Conservation (phyloP, 92 coral and sea anemone genomes). For the Umimayanthus chanpuru region DNA sequence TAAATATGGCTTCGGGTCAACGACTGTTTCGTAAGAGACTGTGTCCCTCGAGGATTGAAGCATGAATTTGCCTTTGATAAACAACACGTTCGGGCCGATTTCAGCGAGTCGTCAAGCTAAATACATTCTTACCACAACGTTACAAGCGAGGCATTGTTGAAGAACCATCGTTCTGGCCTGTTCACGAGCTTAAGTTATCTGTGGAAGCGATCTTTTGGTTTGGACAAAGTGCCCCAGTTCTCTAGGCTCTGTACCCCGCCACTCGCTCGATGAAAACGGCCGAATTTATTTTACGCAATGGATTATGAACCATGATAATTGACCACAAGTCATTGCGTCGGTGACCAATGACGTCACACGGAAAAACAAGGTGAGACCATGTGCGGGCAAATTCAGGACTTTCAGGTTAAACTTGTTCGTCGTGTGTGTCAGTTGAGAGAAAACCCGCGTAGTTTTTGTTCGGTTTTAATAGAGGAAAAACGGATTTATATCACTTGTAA, state of each 20-base stretch:
- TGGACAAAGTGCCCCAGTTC: neutral
- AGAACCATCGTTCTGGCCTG: conserved; percentile 1
- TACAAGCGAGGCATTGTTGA: conserved; percentile 28
- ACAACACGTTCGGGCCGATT: neutral
- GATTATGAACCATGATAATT: conserved; percentile 10
- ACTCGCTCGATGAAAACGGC: conserved; percentile 29
- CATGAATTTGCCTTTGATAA: neutral
- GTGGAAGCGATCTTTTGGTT: neutral
- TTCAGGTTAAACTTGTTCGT: neutral
- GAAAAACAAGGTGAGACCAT: neutral
- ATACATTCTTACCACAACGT: conserved; percentile 7
- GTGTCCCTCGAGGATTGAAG: neutral
- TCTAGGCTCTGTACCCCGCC: neutral
- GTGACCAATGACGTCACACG: conserved; percentile 29
- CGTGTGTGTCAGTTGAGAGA: neutral
- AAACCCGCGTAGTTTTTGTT: neutral
- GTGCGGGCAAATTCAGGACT: neutral
- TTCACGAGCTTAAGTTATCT: neutral
- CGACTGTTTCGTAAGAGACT: neutral
- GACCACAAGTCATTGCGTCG: conserved; percentile 30
- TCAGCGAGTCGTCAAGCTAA: neutral
- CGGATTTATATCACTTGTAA: neutral
- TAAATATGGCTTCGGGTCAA: neutral
- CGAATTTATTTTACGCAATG: conserved; percentile 23
- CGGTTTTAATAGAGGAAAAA: neutral